Base-by-base conservation (phyloP, 2,888 invertebrate genomes). In the Serripes groenlandicus region DNA sequence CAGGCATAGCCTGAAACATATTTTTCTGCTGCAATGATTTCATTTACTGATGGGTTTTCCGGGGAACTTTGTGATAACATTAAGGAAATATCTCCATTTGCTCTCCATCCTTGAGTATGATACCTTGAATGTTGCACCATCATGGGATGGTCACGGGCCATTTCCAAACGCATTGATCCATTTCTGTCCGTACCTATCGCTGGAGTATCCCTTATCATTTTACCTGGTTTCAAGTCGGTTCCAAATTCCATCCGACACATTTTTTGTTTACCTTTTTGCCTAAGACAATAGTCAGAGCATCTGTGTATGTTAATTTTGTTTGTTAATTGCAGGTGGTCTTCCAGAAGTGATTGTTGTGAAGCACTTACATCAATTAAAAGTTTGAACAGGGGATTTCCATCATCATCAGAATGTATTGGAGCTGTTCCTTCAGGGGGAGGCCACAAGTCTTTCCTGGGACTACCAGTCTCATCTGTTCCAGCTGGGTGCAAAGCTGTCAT, bases 101-200 rank as follows among this genome's bases (percentile, higher is more conserved):
- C 76, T 30, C 76, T n/a, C 76, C 76, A 69, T 3, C 26, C 69
- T 37, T 76, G 76, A 23, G 76, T 58, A 49, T 69, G 76, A 15
- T 28, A 76, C 28, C 32, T 42, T 21, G 76, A 76, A 56, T 76
- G 76, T 28, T 76, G 76, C 3, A 70, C 70, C 18, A 76, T 28
- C n/a, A 42, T 5, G 15, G 69, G 49, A 23, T 69, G 69, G 49
- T 42, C 49, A 21, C 69, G 5, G 9, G 26, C 15, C 49, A 76
- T n/a, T 58, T 76, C 69, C 23, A 69, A 32, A 18, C 58, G 37
- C 23, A 54, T 9, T 21, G 26, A 52, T 18, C 26, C 26, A 35
- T 56, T 75, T 75, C 62, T 66, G 37, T 75, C 75, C 23, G 32
- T 68, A 9, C 52, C 70, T 5, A 70, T 60, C 7, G 58, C 58